Conservation (phyloP, 2,888 invertebrate species). For the Nyleta sp. region DNA sequence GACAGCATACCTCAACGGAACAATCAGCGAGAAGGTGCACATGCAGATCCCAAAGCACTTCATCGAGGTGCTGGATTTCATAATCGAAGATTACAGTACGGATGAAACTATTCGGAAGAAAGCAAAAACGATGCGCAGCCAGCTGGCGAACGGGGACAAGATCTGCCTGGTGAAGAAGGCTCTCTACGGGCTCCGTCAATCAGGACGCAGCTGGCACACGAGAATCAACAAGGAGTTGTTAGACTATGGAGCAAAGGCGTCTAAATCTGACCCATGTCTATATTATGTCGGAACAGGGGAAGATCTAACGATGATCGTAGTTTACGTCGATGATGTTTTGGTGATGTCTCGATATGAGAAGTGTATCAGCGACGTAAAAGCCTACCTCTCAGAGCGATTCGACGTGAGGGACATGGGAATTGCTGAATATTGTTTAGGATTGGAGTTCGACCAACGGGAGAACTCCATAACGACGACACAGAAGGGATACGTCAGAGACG, state of each 20-base stretch:
- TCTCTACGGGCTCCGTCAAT: slow-evolving; percentile 59
- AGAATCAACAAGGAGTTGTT: slow-evolving; percentile 9
- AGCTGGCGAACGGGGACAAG: slow-evolving; percentile 39
- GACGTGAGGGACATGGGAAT: slow-evolving; percentile 49
- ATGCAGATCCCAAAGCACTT: neutral
- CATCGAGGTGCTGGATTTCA: neutral
- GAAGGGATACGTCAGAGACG: neutral
- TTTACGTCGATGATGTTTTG: slow-evolving; percentile 45
- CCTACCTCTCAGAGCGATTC: slow-evolving; percentile 29
- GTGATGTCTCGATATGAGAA: slow-evolving; percentile 27
- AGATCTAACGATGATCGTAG: neutral
- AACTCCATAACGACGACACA: slow-evolving; percentile 27
- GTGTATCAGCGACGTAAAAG: slow-evolving; percentile 35
- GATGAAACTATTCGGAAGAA: slow-evolving; percentile 9
- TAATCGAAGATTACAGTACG: neutral
- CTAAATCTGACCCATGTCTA: neutral
- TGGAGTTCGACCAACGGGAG: slow-evolving; percentile 38
- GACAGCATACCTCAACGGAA: slow-evolving; percentile 42
- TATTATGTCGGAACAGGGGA: slow-evolving; percentile 7
- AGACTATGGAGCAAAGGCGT: neutral
- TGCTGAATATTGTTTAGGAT: slow-evolving; percentile 53
- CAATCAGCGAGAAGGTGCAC: slow-evolving; percentile 13
- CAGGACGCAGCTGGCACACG: slow-evolving; percentile 59
- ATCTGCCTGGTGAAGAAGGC: slow-evolving; percentile 51
- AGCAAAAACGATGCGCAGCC: slow-evolving; percentile 38